These are phyloP conservation scores for Myiotriccus ornatus DNA, from an alignment of 2,797 vertebrate species.

Conservation along the genomic window DNA sequence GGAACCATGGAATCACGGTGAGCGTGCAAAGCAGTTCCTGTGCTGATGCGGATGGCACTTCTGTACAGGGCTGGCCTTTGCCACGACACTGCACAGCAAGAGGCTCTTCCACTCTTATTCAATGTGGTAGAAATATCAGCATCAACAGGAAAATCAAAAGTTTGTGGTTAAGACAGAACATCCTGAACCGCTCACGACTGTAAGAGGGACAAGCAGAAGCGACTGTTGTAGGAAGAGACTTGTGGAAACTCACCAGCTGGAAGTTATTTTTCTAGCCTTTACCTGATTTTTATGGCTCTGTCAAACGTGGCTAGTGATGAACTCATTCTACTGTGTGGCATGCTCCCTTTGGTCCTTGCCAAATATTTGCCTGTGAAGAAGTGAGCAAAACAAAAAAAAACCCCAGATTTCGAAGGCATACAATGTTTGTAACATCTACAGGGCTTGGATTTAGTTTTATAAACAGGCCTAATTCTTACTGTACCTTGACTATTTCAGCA, in stretches of 20 bases:
- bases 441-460: conserved; percentile 4
- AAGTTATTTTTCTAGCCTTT: background rate
- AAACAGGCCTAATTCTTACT: conserved; percentile 40
- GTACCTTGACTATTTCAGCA: conserved; percentile 14
- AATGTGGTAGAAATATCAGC: background rate
- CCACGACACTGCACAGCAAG: background rate
- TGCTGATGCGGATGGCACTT: background rate
- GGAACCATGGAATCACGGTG: background rate
- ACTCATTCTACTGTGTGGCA: background rate
- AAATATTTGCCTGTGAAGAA: conserved; percentile 33
- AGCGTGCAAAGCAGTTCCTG: background rate
- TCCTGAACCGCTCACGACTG: background rate
- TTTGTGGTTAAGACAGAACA: background rate
- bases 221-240: background rate
- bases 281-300: background rate
- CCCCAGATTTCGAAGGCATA: background rate
- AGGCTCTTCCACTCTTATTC: background rate
- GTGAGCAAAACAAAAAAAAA: background rate
- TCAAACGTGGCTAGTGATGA: background rate
- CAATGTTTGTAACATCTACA: conserved; percentile 8
- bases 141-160: background rate
- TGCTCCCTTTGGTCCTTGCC: background rate
- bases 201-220: background rate
- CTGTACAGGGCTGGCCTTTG: background rate
- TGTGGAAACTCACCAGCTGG: background rate